These are phyloP conservation scores for Callosobruchus maculatus DNA, from an alignment of 2,888 invertebrate genomes.

Conservation along the genomic window DNA sequence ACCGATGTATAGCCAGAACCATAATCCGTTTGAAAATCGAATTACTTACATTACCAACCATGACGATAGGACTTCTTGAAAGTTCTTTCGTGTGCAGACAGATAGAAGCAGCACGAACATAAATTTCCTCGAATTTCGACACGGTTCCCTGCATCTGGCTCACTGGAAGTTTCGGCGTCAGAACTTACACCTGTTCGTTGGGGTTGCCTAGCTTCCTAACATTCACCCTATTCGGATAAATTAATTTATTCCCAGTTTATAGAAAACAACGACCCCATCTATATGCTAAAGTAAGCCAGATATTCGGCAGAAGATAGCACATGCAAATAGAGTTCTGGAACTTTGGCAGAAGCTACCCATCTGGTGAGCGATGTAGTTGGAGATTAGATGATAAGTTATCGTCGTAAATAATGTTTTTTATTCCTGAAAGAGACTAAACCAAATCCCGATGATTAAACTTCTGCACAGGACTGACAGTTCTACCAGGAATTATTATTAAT, in stretches of 20 bases:
- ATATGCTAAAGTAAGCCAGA: conserved; percentile 24
- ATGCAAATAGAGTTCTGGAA: conserved; percentile 12
- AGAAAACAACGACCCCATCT: conserved; percentile 19
- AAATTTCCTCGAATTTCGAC: not conserved
- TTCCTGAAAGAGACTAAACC: not conserved
- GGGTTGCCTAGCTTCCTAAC: not conserved
- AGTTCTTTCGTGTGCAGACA: not conserved
- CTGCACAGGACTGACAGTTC: too few species aligned
- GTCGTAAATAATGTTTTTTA: not conserved
- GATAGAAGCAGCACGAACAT: not conserved
- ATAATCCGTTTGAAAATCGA: too few species aligned
- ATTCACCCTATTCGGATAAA: not conserved
- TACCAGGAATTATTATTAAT: too few species aligned
- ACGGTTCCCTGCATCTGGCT: not conserved
- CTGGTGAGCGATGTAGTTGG: not conserved
- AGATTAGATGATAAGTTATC: not conserved
- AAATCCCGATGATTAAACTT: too few species aligned
- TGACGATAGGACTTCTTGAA: not conserved
- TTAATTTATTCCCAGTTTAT: conserved; percentile 12
- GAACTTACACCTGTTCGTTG: not conserved
- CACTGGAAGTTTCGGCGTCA: not conserved
- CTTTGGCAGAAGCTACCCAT: not conserved
- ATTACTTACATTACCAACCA: too few species aligned
- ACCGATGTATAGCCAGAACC: too few species aligned
- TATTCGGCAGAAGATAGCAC: conserved; percentile 18